A percentile compares a stretch with the other conserved stretches of the same genome.
These are phyloP conservation scores for Hypomesus transpacificus DNA, from an alignment of 2,113 vertebrate species.

Conservation along the genomic window DNA sequence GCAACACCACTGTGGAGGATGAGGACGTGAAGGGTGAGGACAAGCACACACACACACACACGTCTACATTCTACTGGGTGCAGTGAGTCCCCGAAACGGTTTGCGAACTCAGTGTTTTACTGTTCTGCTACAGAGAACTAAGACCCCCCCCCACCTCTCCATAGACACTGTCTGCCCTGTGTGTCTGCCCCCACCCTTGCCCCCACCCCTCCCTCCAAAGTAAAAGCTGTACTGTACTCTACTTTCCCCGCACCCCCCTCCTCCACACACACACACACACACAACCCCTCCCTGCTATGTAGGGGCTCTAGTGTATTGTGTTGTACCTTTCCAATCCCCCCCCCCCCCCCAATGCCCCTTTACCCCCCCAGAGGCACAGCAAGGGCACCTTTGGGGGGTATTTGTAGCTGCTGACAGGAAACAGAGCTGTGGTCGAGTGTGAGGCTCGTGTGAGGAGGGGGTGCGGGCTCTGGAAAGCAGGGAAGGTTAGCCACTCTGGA, in stretches of 20 bases:
- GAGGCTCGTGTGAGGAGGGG: conserved; percentile 8
- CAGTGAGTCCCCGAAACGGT: not conserved
- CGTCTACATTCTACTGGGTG: not conserved
- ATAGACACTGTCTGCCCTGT: conserved; percentile 27
- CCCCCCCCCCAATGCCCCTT: conserved; percentile 1
- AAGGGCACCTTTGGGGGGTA: conserved; percentile 64
- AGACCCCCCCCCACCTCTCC: no score
- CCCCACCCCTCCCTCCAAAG: not conserved
- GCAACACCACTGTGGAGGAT: conserved; percentile 96
- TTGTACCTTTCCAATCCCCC: not conserved
- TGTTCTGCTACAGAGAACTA: not conserved
- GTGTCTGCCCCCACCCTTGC: not conserved
- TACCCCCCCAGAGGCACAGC: conserved; percentile 25
- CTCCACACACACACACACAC: no score
- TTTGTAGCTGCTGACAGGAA: conserved; percentile 60
- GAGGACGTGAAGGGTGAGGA: conserved; percentile 94
- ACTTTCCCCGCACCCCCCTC: not conserved
- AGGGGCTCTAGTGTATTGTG: not conserved
- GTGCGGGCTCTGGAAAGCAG: no score
- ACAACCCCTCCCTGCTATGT: not conserved
- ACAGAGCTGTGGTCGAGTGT: conserved; percentile 33
- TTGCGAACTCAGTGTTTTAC: not conserved
- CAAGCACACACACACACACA: not conserved
- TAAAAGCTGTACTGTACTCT: not conserved
- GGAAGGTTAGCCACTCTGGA: no score